A percentile compares a stretch with the other conserved stretches of the same genome.
phyloP scores from a whole-genome alignment of 2,888 invertebrate genomes.

The Pachymerium ferrugineum region DNA sequence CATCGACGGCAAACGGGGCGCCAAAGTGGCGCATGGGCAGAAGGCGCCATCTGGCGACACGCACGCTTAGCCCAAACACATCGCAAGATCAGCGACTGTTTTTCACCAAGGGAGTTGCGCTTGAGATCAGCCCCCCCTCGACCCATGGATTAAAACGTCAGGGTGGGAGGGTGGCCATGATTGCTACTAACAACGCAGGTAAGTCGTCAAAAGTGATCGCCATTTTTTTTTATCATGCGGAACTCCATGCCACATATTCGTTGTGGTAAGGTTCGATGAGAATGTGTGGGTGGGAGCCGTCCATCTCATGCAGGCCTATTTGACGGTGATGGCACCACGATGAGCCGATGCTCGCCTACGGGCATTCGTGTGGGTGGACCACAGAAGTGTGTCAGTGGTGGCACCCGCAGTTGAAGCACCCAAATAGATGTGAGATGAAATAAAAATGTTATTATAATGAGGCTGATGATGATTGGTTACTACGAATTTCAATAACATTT shows the following conservation, averaged over 20 bases:
- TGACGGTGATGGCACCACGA: background rate
- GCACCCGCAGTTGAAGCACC: background rate
- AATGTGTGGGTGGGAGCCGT: slow-evolving; percentile 19
- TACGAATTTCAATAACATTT: no score
- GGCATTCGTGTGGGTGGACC: background rate
- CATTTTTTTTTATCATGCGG: background rate
- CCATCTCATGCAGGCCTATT: background rate
- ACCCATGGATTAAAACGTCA: slow-evolving; percentile 23
- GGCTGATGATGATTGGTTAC: no score
- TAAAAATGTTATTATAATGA: no score
- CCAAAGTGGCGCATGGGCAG: background rate
- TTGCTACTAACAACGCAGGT: background rate
- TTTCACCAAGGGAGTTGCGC: slow-evolving; percentile 14
- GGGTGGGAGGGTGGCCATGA: slow-evolving; percentile 16
- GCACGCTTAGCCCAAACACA: background rate
- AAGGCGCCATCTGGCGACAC: background rate
- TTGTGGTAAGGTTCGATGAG: background rate
- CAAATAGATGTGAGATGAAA: background rate
- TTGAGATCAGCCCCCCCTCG: slow-evolving; percentile 5
- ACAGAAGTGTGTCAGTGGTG: slow-evolving; percentile 5
- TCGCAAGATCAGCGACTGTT: slow-evolving; percentile 4
- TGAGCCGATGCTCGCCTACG: background rate
- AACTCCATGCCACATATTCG: slow-evolving; percentile 5
- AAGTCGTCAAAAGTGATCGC: background rate
- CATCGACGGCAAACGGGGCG: background rate